These are phyloP conservation scores for Noctua janthe DNA, from an alignment of 2,888 invertebrate genomes.

Conservation along the genomic window DNA sequence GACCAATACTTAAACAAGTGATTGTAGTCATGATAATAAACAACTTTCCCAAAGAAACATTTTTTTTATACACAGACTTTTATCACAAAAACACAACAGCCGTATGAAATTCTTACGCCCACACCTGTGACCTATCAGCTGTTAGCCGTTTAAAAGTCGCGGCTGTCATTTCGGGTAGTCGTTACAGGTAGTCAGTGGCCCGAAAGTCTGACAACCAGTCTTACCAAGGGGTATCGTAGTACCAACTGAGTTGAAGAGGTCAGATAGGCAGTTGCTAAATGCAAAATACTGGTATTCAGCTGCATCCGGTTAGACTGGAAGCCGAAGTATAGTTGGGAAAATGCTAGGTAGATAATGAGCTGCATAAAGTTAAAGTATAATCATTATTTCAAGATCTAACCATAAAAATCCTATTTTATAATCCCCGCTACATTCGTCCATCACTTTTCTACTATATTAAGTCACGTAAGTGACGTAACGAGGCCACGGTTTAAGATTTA, in stretches of 20 bases:
- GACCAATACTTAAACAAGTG: too few species aligned
- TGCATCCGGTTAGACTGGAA: too few species aligned
- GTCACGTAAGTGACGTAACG: constrained; percentile 34
- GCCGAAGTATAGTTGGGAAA: not conserved
- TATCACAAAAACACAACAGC: too few species aligned
- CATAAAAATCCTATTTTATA: not conserved
- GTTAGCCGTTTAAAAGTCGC: too few species aligned
- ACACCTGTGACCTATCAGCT: too few species aligned
- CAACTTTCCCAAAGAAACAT: too few species aligned
- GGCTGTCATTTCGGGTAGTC: not conserved
- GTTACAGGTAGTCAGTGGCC: too few species aligned
- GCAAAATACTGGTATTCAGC: too few species aligned
- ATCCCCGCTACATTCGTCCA: constrained; percentile 3
- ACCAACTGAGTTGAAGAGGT: not conserved
- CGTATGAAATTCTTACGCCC: too few species aligned
- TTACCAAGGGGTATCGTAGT: not conserved
- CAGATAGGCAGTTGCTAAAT: too few species aligned
- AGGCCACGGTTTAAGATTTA: constrained; percentile 52
- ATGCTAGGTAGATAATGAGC: not conserved
- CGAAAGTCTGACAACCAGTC: not conserved
- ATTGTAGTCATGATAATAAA: too few species aligned
- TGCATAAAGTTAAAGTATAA: not conserved
- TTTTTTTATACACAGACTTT: too few species aligned
- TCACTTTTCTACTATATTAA: constrained; percentile 37
- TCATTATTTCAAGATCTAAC: not conserved